Base-by-base conservation (phyloP, 2,113 vertebrate species). In the Neotragus pygmaeus region DNA sequence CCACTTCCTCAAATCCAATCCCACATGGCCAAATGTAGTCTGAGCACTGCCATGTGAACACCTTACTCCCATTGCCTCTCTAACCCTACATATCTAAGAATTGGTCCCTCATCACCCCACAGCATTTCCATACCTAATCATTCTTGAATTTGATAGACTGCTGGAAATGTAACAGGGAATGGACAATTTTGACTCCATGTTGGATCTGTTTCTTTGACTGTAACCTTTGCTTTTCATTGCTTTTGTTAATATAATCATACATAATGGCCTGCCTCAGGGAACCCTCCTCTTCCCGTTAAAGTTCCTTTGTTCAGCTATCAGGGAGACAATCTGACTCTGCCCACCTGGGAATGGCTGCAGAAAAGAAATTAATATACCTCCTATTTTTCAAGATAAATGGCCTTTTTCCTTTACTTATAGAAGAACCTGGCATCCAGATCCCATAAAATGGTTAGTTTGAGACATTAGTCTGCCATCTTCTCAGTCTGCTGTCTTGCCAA, bases 131-230 rank as follows among this genome's bases (percentile, higher is more conserved):
- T 43, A 95, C 53, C 83, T 81, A n/a, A 77, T 77, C 60, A 64
- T 90, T 96, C 75, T 78, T 81, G 49, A 96, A 88, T 73, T 88
- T 90, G 87, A 62, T 5, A 47, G 81, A 92, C n/a, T 84, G 49
- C 58, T 94, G 62, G 39, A 75, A 43, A 75, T 75, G 5, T 43
- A 75, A 73, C 36, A 75, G 23, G 39, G 70, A 75, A 75, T 43
- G 39, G 23, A 13, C 70, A 75, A 43, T 43, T 27, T 43, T 43
- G 70, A 43, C 39, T 75, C 12, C 70, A 75, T 4, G 15, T 27
- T 75, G 23, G 70, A 75, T 75, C 36, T 75, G 36, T 73, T 73
- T 66, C 33, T 70, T 70, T 75, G 70, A 75, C 36, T 75, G 21
- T 75, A 75, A 75, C 70, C 70, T 75, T 75, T 27, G 36, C 36